These are phyloP conservation scores for Myotis brandtii DNA, from an alignment of 2,113 vertebrate genomes.

Conservation along the genomic window DNA sequence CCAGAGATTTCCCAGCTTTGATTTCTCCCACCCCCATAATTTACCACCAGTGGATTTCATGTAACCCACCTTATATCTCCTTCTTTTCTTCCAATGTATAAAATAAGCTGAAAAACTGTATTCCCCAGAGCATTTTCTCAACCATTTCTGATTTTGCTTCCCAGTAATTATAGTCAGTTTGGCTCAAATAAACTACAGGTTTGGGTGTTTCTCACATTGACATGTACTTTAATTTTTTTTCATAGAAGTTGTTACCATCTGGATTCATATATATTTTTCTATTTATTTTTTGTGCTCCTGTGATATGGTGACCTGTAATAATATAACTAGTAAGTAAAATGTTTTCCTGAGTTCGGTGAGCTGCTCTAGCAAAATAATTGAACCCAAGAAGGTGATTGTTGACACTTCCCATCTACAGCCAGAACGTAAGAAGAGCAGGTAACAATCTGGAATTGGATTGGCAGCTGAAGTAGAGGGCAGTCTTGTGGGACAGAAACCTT, in stretches of 20 bases:
- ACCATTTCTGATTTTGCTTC: not conserved
- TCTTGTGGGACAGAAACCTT: too few relatives aligned
- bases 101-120: not conserved
- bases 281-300: not conserved
- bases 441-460: too few relatives aligned
- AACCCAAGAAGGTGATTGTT: too few relatives aligned
- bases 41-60: not conserved
- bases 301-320: not conserved
- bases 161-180: too few relatives aligned
- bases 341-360: too few relatives aligned
- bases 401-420: too few relatives aligned
- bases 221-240: not conserved
- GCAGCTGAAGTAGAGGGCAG: too few relatives aligned
- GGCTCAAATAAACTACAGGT: too few relatives aligned
- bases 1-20: not conserved
- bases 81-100: not conserved
- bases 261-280: slow-evolving; percentile 3
- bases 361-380: too few relatives aligned
- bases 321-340: not conserved
- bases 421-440: too few relatives aligned
- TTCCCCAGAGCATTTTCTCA: not conserved
- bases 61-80: not conserved
- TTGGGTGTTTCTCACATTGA: not conserved
- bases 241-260: not conserved
- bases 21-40: not conserved